Evolutionary conservation across 1,140 invertebrate genomes (phyloP), one percentile per base, ranked within the genome.

Genomic region (Drosophila navojoa): DNA sequence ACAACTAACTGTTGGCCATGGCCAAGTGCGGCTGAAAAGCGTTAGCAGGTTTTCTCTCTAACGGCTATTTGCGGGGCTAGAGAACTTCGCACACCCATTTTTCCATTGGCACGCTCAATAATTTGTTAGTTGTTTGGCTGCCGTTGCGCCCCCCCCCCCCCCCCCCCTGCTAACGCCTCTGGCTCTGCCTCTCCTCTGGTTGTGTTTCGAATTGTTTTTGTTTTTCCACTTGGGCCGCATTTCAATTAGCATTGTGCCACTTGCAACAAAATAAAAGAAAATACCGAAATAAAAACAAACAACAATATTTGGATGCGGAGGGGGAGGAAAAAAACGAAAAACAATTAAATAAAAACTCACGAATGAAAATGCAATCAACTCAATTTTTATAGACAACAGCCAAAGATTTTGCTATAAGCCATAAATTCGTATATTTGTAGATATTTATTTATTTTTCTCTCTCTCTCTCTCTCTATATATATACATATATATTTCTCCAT

Each of bases 221-320:
- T 52, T 53, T 70, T 53, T 66, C 53, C 16, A 15, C 15, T 67
- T 49, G 68, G 63, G 61, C 60, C 57, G 80, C 72, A 84, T 84
- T 85, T 77, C 77, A 84, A 85, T 80, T 80, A 80, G 81, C 80
- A 79, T 69, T 64, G 68, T 68, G 82, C 69, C 63, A 77, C 74
- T 77, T 81, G 78, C 73, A 59, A 69, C 73, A 72, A 73, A 59
- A 45, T 25, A 50, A 54, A 70, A 45, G 19, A 22, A 22, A 22
- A 22, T 22, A 22, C 19, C 0, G 19, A 44, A 27, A 7, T n/a
- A 3, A 3, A 44, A 15, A 44, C 15, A 44, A 10, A 44, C 3
- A 22, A 22, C 19, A 22, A 16, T 15, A 44, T 44, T n/a, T n/a
- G n/a, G n/a, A n/a, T n/a, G n/a, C n/a, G 40, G 27, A 5, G 40